Base-by-base conservation (phyloP, 2,888 invertebrate species). In the Drosophila siamana region DNA sequence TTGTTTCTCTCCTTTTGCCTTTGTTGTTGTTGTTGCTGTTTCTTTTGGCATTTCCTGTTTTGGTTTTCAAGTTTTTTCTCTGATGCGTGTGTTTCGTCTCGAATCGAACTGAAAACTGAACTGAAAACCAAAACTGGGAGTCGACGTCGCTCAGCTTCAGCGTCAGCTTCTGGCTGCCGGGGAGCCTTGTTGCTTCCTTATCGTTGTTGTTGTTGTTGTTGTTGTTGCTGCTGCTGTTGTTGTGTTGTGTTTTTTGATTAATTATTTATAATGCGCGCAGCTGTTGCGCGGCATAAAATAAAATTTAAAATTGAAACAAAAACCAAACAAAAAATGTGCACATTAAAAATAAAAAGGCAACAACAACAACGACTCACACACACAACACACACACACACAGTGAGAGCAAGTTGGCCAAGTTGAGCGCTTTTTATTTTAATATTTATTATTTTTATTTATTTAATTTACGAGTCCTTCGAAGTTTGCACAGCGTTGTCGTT, bases 401-500 rank as follows among this genome's bases (percentile, higher is more conserved):
- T 36, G 38, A 51, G 51, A 38, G 38, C n/a, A 26, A 51, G 52
- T 41, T 51, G 44, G 26, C 28, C 47, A 74, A 74, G 51, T 74
- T 75, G 44, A 40, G 65, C 70, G 48, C 46, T 44, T 77, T 68
- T 68, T 80, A 77, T 86, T 79, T 84, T 79, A 79, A 79, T 79
- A 83, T 84, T 86, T 80, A 72, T 85, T 75, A 79, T 86, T 80
- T 80, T 74, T 76, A 86, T 84, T 84, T 85, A 85, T 85, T 87
- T 87, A 87, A 87, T 85, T 85, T 85, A 87, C 67, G 80, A 75
- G 78, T 82, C 83, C 86, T 81, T 64, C 66, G 70, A 80, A 81
- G 79, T 85, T 81, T 71, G 63, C 82, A 50, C 60, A 68, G 36
- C 63, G 43, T 8, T n/a, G n/a, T n/a, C n/a, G n/a, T n/a, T n/a